Base-by-base conservation (phyloP, 1,140 invertebrate genomes). In the Drosophila simulans region DNA sequence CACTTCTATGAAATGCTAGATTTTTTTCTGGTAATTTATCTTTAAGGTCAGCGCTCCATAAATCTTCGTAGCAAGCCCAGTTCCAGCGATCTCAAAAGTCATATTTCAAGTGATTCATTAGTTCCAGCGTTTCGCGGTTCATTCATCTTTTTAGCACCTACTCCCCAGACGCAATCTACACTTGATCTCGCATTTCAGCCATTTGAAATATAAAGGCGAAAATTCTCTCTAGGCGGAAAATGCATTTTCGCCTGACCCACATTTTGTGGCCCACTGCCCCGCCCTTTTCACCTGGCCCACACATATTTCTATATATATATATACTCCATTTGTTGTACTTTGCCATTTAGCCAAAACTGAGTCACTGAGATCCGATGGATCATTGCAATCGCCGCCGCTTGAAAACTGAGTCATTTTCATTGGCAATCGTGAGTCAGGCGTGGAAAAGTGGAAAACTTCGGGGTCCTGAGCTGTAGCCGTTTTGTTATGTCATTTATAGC, bases 401-500 rank as follows among this genome's bases (percentile, higher is more conserved):
- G 49, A 17, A 52, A 35, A 58, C 65, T 59, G 69, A 74, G 20
- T 74, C 71, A 49, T 57, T 58, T 71, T 15, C 27, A 49, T 71
- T 49, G 56, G 22, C 43, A 40, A 22, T 10, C 8, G 25, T 51
- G 65, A 71, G 37, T 71, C 53, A 74, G 40, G 65, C 68, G 43
- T 71, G 57, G 31, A 73, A 62, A 73, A 34, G 49, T 58, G 48
- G 37, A 52, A 52, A 52, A 3, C 13, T 51, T 34, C 10, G 7
- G n/a, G 37, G 54, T 71, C 66, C 54, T 71, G 69, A 71, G 66
- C 54, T 37, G 45, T 17, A 15, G 27, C 31, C 49, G 65, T 37
- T 52, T 64, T 72, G 54, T 65, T 75, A 75, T 75, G 70, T 64
- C 80, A 85, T 86, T 85, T 85, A 80, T 84, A 60, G 81, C 71